phyloP scores from a whole-genome alignment of 2,888 invertebrate species.

The Netelia inedita region DNA sequence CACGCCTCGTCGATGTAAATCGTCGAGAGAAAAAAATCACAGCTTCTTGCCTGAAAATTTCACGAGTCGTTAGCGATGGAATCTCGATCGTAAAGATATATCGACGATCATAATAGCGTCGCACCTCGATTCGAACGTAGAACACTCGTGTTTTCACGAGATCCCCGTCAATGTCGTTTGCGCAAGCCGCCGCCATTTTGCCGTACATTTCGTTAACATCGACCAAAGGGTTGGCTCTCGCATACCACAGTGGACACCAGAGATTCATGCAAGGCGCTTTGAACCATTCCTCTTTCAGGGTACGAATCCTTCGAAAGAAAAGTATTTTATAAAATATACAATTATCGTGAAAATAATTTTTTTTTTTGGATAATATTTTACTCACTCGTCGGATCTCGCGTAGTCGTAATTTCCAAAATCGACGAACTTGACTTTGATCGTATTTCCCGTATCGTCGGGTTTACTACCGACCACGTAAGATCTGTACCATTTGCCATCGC shows the following conservation, averaged over 20 bases:
- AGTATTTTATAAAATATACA: slow-evolving; percentile 18
- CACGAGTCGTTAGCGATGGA: neutral
- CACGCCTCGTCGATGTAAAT: slow-evolving; percentile 74
- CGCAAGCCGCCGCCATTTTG: slow-evolving; percentile 11
- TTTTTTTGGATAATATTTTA: slow-evolving; percentile 38
- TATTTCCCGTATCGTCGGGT: slow-evolving; percentile 76
- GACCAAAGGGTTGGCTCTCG: slow-evolving; percentile 37
- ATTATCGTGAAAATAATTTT: slow-evolving; percentile 2
- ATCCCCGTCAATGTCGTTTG: neutral
- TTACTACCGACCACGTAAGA: slow-evolving; percentile 87
- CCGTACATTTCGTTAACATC: neutral
- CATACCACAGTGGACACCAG: slow-evolving; percentile 73
- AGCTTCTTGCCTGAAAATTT: slow-evolving; percentile 64
- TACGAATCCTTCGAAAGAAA: slow-evolving; percentile 65
- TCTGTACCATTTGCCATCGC: slow-evolving; percentile 91
- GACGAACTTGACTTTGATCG: slow-evolving; percentile 89
- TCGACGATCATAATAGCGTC: neutral
- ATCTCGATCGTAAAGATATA: slow-evolving; percentile 1
- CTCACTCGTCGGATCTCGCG: slow-evolving; percentile 69
- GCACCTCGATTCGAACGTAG: slow-evolving; percentile 72
- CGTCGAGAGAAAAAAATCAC: slow-evolving; percentile 36
- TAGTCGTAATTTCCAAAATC: slow-evolving; percentile 91
- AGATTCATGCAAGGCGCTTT: slow-evolving; percentile 74
- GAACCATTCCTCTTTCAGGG: slow-evolving; percentile 76
- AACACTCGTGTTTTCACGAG: slow-evolving; percentile 12